Conservation (phyloP, 2,888 invertebrate genomes). For the Mesorhabditis spiculigera region DNA sequence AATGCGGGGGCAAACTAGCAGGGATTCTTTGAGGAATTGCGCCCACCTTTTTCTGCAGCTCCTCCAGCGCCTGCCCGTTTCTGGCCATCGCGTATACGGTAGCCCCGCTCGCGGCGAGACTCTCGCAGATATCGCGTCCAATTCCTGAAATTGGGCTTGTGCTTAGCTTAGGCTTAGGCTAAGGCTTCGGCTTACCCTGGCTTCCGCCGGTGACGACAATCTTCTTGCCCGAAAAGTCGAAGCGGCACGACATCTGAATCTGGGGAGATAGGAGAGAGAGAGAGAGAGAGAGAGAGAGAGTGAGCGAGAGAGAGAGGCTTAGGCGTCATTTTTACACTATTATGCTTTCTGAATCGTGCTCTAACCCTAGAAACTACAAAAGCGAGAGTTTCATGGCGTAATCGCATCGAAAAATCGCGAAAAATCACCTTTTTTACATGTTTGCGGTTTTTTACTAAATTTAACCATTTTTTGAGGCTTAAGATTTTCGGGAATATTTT, state of each 20-base stretch:
- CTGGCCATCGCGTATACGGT: constrained; percentile 32
- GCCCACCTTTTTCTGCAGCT: constrained; percentile 8
- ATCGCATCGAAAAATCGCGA: too few relatives aligned
- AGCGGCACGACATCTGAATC: constrained; percentile 20
- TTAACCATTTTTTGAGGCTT: too few relatives aligned
- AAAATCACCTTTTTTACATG: too few relatives aligned
- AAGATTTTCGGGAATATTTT: too few relatives aligned
- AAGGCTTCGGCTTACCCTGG: constrained; percentile 24
- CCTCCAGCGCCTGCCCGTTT: constrained; percentile 19
- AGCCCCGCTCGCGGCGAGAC: constrained; percentile 31
- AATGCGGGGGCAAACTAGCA: too few relatives aligned
- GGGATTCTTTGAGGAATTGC: too few relatives aligned
- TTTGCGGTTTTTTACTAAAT: too few relatives aligned
- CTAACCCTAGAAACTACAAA: too few relatives aligned
- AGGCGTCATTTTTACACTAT: too few relatives aligned
- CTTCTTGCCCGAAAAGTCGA: constrained; percentile 33
- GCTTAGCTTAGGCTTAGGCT: constrained; percentile 4
- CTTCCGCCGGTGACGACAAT: constrained; percentile 41
- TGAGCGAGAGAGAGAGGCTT: background rate
- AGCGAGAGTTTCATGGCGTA: too few relatives aligned
- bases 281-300: constrained; percentile 5
- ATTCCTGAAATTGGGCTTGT: constrained; percentile 16
- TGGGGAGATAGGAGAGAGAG: background rate
- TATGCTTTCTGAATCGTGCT: too few relatives aligned
- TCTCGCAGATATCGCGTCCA: constrained; percentile 23